Conservation (phyloP, 2,113 vertebrate genomes). For the Thryonomys swinderianus region DNA sequence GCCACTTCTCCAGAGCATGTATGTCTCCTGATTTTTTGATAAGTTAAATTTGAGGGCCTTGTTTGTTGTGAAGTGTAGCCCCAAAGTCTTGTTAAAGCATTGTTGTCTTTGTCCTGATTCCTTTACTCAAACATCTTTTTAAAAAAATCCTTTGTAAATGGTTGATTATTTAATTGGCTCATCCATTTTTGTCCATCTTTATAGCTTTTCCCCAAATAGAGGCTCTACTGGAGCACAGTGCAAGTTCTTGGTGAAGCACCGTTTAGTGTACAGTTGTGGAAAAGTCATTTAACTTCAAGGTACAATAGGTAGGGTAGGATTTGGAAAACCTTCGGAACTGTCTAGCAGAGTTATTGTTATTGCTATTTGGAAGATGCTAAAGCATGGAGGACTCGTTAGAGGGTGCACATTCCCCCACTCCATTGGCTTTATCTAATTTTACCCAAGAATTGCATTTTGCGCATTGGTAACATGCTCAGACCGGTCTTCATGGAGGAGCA, state of each 20-base stretch:
- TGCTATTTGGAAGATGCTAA: conserved; percentile 24
- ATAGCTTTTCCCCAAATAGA: neutral
- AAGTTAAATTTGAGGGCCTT: neutral
- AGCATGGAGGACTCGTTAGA: neutral
- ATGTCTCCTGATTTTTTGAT: neutral
- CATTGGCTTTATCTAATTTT: conserved; percentile 37
- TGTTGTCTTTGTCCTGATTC: neutral
- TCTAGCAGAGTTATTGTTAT: neutral
- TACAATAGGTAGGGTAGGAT: rapidly evolving
- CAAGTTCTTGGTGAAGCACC: neutral
- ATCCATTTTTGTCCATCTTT: neutral
- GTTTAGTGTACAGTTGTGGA: neutral
- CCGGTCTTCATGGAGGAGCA: neutral
- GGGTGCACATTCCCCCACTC: neutral
- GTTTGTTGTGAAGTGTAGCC: neutral
- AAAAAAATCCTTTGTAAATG: neutral
- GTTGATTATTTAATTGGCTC: neutral
- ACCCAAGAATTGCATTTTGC: neutral
- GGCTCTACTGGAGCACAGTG: neutral
- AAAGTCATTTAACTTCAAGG: neutral
- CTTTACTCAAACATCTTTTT: neutral
- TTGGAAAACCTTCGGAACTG: neutral
- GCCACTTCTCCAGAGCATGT: neutral
- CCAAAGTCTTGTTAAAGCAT: neutral
- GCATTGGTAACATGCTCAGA: neutral